Percentiles rank a stretch among this genome's conserved stretches.
phyloP scores from a whole-genome alignment of 1,140 invertebrate genomes.

The Diorhabda carinulata region DNA sequence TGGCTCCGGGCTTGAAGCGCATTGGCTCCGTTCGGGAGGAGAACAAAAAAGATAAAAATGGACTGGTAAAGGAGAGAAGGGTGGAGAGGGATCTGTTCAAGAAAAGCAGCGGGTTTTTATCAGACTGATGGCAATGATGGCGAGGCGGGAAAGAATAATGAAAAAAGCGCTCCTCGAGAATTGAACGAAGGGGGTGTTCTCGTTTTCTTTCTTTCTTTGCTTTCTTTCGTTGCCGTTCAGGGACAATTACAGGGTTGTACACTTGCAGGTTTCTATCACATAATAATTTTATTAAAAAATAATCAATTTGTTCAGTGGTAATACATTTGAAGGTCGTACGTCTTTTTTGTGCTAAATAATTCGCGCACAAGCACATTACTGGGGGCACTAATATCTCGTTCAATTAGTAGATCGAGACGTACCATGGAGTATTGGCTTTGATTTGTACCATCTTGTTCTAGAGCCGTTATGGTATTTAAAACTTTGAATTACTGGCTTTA shows the following conservation, averaged over 20 bases:
- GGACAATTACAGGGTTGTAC: background rate
- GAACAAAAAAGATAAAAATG: slow-evolving; percentile 8
- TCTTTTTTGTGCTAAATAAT: no score
- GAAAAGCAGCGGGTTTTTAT: slow-evolving; percentile 18
- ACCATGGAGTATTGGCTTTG: no score
- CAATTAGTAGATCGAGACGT: no score
- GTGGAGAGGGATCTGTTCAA: slow-evolving; percentile 10
- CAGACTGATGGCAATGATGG: slow-evolving; percentile 6
- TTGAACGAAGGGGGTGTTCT: background rate
- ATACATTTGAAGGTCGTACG: no score
- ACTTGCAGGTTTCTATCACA: background rate
- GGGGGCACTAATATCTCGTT: no score
- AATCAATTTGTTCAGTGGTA: no score
- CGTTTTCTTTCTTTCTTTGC: slow-evolving; percentile 2
- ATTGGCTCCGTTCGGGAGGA: slow-evolving; percentile 23
- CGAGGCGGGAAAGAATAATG: slow-evolving; percentile 13
- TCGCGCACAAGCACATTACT: no score
- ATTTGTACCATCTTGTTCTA: no score
- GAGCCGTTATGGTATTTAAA: no score
- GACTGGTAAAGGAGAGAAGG: background rate
- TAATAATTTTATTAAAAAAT: no score
- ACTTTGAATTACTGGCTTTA: no score
- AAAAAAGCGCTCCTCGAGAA: slow-evolving; percentile 8
- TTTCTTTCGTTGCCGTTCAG: slow-evolving; percentile 1
- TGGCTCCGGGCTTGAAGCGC: slow-evolving; percentile 24